A percentile compares a stretch with the other conserved stretches of the same genome.
phyloP scores from a whole-genome alignment of 2,888 invertebrate species.

The Megastigmus dorsalis region DNA sequence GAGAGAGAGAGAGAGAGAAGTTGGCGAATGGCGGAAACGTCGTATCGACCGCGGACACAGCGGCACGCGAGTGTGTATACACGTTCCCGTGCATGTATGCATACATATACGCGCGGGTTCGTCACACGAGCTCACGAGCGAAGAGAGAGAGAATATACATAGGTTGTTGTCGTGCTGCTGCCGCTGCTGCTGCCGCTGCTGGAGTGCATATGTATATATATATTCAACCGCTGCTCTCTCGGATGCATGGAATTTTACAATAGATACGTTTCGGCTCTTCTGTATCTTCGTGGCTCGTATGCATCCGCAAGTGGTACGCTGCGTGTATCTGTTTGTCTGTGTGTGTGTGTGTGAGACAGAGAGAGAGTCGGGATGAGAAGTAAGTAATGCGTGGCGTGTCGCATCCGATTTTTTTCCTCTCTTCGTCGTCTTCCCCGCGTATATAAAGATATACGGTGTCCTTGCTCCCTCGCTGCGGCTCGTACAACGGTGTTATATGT shows the following conservation, averaged over 20 bases:
- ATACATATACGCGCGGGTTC: background rate
- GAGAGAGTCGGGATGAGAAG: background rate
- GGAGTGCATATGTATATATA: too few relatives aligned
- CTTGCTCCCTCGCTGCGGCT: too few relatives aligned
- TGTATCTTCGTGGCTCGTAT: background rate
- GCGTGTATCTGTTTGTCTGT: too few relatives aligned
- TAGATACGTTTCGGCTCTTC: constrained; percentile 16
- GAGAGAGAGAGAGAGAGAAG: background rate
- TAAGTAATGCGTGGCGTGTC: constrained; percentile 1
- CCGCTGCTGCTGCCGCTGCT: too few relatives aligned
- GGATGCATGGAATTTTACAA: constrained; percentile 52
- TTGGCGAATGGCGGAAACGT: constrained; percentile 21
- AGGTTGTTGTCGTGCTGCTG: too few relatives aligned
- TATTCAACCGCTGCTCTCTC: constrained; percentile 19
- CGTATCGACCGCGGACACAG: constrained; percentile 1
- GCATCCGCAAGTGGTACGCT: background rate
- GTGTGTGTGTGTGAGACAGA: too few relatives aligned
- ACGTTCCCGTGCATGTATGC: background rate
- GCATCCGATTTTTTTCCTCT: too few relatives aligned
- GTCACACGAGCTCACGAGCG: background rate
- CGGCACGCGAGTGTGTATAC: background rate
- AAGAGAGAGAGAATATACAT: too few relatives aligned
- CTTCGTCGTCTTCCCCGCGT: too few relatives aligned
- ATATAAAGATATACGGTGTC: too few relatives aligned
- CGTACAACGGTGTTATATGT: too few relatives aligned